phyloP scores from a whole-genome alignment of 2,113 vertebrate genomes.

The Daphoenositta chrysoptera region DNA sequence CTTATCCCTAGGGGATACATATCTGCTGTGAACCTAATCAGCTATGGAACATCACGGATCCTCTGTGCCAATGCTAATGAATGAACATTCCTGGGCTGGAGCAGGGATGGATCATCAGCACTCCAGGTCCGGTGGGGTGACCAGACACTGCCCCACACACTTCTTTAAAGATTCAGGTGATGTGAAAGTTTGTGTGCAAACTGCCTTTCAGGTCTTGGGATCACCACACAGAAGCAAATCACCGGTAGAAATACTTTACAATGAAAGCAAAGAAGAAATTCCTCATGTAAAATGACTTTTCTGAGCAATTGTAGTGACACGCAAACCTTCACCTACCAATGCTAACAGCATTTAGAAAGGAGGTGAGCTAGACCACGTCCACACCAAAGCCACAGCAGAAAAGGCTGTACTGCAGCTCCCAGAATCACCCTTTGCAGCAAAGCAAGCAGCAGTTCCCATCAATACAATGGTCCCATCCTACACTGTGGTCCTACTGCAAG shows the following conservation, averaged over 20 bases:
- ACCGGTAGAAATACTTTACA: not conserved
- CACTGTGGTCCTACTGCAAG: not conserved
- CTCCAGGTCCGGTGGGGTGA: not conserved
- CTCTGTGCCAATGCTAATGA: constrained; percentile 24
- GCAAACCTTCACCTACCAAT: not conserved
- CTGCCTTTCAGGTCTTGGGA: not conserved
- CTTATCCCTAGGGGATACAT: constrained; percentile 3
- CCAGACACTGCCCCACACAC: constrained; percentile 1
- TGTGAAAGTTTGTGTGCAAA: not conserved
- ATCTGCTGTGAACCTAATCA: constrained; percentile 42
- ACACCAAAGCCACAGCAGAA: not conserved
- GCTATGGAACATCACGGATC: constrained; percentile 4
- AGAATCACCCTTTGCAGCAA: not conserved
- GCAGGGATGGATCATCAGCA: constrained; percentile 46
- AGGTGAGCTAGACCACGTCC: not conserved
- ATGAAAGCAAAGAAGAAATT: not conserved
- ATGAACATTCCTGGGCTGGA: constrained; percentile 25
- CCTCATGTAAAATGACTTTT: not conserved
- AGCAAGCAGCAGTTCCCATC: not conserved
- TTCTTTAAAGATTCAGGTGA: constrained; percentile 7
- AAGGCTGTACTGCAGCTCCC: not conserved
- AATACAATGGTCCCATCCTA: not conserved
- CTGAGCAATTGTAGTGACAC: not conserved
- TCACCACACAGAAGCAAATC: constrained; percentile 22
- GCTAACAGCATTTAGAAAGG: not conserved